phyloP scores from a whole-genome alignment of 2,113 vertebrate species.

The Pseudolaguvia tuberculata region DNA sequence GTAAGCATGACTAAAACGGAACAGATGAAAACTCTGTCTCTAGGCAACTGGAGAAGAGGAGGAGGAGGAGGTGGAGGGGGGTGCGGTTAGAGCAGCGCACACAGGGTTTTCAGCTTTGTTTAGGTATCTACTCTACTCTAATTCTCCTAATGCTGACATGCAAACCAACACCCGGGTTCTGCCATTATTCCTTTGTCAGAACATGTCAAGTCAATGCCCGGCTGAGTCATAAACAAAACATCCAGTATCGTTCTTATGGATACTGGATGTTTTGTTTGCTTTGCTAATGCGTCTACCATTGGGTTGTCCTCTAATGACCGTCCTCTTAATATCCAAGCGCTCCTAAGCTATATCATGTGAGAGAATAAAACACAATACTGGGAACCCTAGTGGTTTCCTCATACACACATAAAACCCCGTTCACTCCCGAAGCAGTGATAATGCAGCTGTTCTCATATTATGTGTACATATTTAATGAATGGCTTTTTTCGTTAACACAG shows the following conservation, averaged over 20 bases:
- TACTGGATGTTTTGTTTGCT: constrained; percentile 9
- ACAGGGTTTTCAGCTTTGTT: neutral
- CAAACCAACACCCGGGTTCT: neutral
- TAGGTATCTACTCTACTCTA: neutral
- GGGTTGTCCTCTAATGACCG: neutral
- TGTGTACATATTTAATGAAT: neutral
- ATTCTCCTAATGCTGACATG: neutral
- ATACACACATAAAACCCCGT: constrained; percentile 20
- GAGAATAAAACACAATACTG: constrained; percentile 22
- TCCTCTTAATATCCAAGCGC: constrained; percentile 14
- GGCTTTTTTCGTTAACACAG: neutral
- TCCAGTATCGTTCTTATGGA: neutral
- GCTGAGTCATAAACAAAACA: neutral
- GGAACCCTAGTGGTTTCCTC: constrained; percentile 28
- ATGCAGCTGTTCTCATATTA: constrained; percentile 10
- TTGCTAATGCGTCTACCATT: neutral
- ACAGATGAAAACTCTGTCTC: constrained; percentile 62
- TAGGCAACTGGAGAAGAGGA: constrained; percentile 62
- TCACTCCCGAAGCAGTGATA: constrained; percentile 2
- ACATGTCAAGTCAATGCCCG: neutral
- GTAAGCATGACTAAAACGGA: constrained; percentile 45
- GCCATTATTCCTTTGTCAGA: constrained; percentile 17
- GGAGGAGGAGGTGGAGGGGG: no score
- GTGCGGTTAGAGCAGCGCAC: constrained; percentile 28
- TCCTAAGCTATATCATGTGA: constrained; percentile 11